phyloP scores from a whole-genome alignment of 2,797 vertebrate genomes.

The Paedocypris micromegethes region DNA sequence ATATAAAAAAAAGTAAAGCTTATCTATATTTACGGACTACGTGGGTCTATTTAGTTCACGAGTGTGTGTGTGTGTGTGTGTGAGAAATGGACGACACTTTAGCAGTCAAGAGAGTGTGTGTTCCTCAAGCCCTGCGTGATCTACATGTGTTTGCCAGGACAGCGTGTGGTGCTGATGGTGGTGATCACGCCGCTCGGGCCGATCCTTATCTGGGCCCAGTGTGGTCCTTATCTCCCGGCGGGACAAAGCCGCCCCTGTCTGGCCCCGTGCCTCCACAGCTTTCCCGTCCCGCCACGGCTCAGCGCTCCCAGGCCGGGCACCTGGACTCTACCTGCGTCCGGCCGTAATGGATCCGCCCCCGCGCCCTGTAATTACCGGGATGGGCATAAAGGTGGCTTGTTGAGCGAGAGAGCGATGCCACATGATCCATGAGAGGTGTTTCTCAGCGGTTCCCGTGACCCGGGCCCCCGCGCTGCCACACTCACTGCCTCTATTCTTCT shows the following conservation, averaged over 20 bases:
- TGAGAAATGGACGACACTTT: too few relatives aligned
- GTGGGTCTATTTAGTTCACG: too few relatives aligned
- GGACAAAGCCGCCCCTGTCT: slow-evolving; percentile 48
- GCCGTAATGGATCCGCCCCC: slow-evolving; percentile 83
- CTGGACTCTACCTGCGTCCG: slow-evolving; percentile 64
- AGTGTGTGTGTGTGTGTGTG: too few relatives aligned
- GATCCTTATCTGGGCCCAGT: slow-evolving; percentile 38
- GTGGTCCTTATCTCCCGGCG: slow-evolving; percentile 35
- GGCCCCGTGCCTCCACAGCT: slow-evolving; percentile 55
- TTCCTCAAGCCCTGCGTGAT: too few relatives aligned
- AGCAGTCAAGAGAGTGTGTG: too few relatives aligned
- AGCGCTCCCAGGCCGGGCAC: slow-evolving; percentile 67
- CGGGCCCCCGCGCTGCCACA: slow-evolving; percentile 39
- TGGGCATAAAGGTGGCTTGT: slow-evolving; percentile 82
- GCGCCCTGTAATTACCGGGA: slow-evolving; percentile 86
- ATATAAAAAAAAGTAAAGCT: too few relatives aligned
- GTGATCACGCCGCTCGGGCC: slow-evolving; percentile 52
- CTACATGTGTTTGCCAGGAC: slow-evolving; percentile 4
- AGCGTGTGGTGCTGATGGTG: slow-evolving; percentile 49
- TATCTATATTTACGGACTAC: too few relatives aligned
- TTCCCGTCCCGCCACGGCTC: slow-evolving; percentile 70
- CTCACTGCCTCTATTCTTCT: slow-evolving; percentile 53
- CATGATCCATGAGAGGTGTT: slow-evolving; percentile 64
- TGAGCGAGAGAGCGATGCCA: slow-evolving; percentile 57
- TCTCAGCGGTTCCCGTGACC: slow-evolving; percentile 56